Base-by-base conservation (phyloP, 2,888 invertebrate species). In the Eudemis profundana region DNA sequence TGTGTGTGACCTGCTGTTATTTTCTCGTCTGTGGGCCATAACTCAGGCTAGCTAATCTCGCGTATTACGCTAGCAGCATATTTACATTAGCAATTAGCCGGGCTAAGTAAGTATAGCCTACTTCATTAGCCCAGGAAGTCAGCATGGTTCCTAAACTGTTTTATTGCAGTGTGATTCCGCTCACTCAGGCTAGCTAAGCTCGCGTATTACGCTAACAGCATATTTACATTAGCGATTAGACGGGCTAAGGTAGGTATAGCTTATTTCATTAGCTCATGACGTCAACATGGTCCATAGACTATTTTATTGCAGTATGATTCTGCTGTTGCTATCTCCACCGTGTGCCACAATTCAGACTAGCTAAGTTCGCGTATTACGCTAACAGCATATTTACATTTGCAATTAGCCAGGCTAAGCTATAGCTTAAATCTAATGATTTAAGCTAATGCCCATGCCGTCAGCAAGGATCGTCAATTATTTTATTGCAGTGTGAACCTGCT, bases 191-290 rank as follows among this genome's bases (percentile, higher is more conserved):
- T 27, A 27, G 27, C 27, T 27, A 27, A 0, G 3, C 27, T 27
- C 27, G 27, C 1, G 27, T 27, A 27, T 27, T 27, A 27, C 0
- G 0, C 7, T 27, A 27, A 27, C 27, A 68, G 75, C 79, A 78
- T 78, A 77, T 79, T 81, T 79, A 75, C 74, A 72, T 70, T 72
- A 68, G 74, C 74, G 77, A 78, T 80, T 79, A 78, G 76, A 73
- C 68, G 27, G 56, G 12, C 64, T 72, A 68, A 76, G 70, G 74
- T n/a, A n/a, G n/a, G n/a, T 73, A 59, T 69, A 69, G 73, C 70
- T 69, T 61, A 69, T 70, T 74, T 75, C 68, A 74, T 75, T 76
- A 71, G 69, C 23, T 15, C 23, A 33, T 19, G 42, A 10, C 27
- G 53, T 62, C 46, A 54, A 46, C 36, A 27, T 15, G 47, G 36